phyloP scores from a whole-genome alignment of 2,888 invertebrate genomes.

The Spisula subtruncata region DNA sequence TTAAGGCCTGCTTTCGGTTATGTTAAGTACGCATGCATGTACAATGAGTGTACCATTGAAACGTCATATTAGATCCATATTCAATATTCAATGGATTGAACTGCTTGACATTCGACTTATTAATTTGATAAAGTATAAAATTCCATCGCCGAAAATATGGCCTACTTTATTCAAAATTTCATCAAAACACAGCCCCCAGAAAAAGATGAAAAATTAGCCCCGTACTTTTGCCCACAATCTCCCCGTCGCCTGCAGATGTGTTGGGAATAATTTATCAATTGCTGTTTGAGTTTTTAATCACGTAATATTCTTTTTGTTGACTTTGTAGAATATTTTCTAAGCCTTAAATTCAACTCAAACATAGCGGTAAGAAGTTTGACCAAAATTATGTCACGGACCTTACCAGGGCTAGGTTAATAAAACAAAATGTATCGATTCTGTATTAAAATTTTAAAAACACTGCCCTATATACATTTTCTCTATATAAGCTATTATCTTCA shows the following conservation, averaged over 20 bases:
- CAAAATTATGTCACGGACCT: slow-evolving; percentile 37
- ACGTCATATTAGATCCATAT: not conserved
- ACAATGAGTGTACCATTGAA: no score
- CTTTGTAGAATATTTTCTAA: not conserved
- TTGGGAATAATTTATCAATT: slow-evolving; percentile 27
- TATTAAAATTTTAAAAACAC: not conserved
- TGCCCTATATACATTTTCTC: not conserved
- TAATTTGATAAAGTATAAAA: not conserved
- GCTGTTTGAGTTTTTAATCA: not conserved
- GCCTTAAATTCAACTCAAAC: slow-evolving; percentile 30
- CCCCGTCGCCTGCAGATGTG: slow-evolving; percentile 29
- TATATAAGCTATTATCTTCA: not conserved
- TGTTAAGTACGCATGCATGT: no score
- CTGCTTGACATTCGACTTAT: not conserved
- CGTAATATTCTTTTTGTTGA: not conserved
- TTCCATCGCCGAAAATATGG: not conserved
- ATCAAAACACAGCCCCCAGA: not conserved
- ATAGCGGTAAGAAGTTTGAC: slow-evolving; percentile 29
- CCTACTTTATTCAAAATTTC: not conserved
- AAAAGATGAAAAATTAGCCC: not conserved
- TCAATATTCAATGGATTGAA: not conserved
- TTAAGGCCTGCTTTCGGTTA: no score
- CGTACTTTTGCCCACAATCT: slow-evolving; percentile 23
- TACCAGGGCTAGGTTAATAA: not conserved
- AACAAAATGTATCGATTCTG: not conserved